Evolutionary conservation across 2,113 vertebrate genomes (phyloP).

Genomic region (Proterorhinus semilunaris): DNA sequence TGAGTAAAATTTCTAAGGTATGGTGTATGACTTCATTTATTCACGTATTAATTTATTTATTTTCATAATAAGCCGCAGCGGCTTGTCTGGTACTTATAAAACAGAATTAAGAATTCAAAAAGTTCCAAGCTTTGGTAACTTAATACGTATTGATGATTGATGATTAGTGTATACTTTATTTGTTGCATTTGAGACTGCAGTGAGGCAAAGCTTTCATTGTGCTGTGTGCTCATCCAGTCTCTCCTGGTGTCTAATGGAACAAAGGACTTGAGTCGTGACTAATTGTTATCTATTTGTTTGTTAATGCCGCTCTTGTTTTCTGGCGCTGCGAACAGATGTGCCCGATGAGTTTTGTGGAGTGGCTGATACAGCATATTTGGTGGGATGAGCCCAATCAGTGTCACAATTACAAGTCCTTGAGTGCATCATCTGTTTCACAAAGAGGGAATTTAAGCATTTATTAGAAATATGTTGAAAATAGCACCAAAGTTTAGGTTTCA

Average conservation of each 20-base stretch:
- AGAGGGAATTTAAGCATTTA: slow-evolving; percentile 45
- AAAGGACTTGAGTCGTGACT: slow-evolving; percentile 67
- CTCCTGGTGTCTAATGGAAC: slow-evolving; percentile 51
- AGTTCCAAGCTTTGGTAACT: too few species aligned
- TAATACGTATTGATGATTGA: neutral
- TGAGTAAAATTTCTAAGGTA: too few species aligned
- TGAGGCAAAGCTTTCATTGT: slow-evolving; percentile 14
- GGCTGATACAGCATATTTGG: slow-evolving; percentile 49
- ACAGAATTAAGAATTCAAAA: too few species aligned
- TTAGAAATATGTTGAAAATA: slow-evolving; percentile 32
- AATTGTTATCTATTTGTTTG: slow-evolving; percentile 70
- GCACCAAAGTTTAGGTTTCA: slow-evolving; percentile 6
- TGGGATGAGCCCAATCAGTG: slow-evolving; percentile 64
- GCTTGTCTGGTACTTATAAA: too few species aligned
- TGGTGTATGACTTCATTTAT: too few species aligned
- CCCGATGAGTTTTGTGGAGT: slow-evolving; percentile 73
- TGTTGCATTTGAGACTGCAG: slow-evolving; percentile 27
- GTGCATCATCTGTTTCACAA: slow-evolving; percentile 47
- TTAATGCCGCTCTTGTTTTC: slow-evolving; percentile 62
- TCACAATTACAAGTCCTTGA: slow-evolving; percentile 62
- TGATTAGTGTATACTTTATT: slow-evolving; percentile 21
- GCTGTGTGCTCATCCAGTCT: slow-evolving; percentile 46
- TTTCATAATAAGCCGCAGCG: too few species aligned
- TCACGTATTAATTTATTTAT: too few species aligned
- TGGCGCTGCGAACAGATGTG: slow-evolving; percentile 68